Conservation (phyloP, 1,140 invertebrate species). For the Zaprionus davidi region DNA sequence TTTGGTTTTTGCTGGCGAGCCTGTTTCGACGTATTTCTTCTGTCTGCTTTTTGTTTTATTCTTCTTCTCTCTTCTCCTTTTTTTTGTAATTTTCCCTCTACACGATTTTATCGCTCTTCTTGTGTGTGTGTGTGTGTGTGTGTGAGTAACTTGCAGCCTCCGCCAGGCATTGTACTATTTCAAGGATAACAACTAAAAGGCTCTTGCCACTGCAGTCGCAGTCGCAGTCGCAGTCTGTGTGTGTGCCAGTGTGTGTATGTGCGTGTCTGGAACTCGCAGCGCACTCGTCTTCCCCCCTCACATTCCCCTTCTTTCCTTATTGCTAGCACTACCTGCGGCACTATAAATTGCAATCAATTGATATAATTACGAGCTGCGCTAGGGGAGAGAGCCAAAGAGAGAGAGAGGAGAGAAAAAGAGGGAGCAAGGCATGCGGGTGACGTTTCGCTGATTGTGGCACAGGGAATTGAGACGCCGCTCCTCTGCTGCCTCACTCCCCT, state of each 20-base stretch:
- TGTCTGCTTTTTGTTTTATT: constrained; percentile 34
- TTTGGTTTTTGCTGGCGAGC: constrained; percentile 41
- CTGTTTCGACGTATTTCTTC: constrained; percentile 21
- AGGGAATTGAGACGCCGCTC: constrained; percentile 28
- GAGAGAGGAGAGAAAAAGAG: not conserved
- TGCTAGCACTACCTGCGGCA: constrained; percentile 42
- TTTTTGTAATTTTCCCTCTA: constrained; percentile 36
- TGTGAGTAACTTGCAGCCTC: constrained; percentile 66
- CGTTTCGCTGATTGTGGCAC: constrained; percentile 27
- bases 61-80: constrained; percentile 6
- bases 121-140: constrained; percentile 37
- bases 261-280: constrained; percentile 9
- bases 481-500: not conserved
- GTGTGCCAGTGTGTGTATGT: constrained; percentile 1
- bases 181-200: constrained; percentile 76
- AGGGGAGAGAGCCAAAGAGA: not conserved
- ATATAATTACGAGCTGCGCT: constrained; percentile 63
- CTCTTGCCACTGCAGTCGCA: not conserved
- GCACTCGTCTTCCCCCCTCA: constrained; percentile 28
- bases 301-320: constrained; percentile 31
- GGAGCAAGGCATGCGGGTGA: not conserved
- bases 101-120: constrained; percentile 53
- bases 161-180: constrained; percentile 81
- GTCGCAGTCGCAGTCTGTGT: constrained; percentile 12
- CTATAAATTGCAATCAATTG: constrained; percentile 82